Evolutionary conservation across 2,888 invertebrate genomes (phyloP).

Genomic region (Polydrusus tereticollis): DNA sequence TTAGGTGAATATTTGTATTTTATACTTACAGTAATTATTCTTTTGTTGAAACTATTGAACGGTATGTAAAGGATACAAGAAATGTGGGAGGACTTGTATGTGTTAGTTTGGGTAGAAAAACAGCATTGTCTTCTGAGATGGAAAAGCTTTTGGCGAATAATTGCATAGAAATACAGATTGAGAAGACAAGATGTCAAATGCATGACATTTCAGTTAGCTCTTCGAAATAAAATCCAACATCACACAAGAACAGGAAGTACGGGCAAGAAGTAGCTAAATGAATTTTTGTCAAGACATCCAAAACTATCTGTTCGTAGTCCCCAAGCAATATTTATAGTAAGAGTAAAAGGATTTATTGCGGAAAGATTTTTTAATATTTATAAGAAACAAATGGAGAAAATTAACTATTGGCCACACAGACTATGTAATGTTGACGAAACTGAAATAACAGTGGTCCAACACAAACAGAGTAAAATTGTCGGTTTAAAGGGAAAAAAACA

Average conservation of each 20-base stretch:
- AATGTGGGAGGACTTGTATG: background rate
- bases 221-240: constrained; percentile 5
- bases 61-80: constrained; percentile 14
- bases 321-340: constrained; percentile 5
- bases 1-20: background rate
- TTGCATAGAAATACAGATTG: constrained; percentile 17
- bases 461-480: constrained; percentile 11
- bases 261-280: constrained; percentile 16
- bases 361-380: constrained; percentile 3
- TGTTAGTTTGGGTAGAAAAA: constrained; percentile 6
- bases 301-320: constrained; percentile 11
- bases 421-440: constrained; percentile 22
- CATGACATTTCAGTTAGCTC: constrained; percentile 19
- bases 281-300: constrained; percentile 7
- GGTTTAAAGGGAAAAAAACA: constrained; percentile 16
- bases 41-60: background rate
- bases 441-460: constrained; percentile 11
- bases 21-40: background rate
- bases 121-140: constrained; percentile 1
- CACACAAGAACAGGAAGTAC: background rate
- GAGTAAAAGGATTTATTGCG: background rate
- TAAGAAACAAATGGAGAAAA: constrained; percentile 9
- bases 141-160: background rate
- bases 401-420: constrained; percentile 14
- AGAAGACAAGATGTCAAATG: constrained; percentile 21